phyloP scores from a whole-genome alignment of 2,888 invertebrate genomes.

The Spodoptera picta region DNA sequence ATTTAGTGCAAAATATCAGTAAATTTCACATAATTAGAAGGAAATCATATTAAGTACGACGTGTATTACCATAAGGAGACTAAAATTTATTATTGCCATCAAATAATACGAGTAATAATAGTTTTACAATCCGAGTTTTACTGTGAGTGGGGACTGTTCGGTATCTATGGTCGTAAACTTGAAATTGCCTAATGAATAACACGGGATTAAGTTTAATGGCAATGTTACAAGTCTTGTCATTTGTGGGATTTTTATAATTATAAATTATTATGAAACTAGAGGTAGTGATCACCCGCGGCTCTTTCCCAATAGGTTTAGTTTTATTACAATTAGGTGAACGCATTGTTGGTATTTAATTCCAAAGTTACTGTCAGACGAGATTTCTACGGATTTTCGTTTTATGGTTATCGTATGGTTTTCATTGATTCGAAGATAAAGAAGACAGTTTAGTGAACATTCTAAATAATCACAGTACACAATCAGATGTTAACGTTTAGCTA shows the following conservation, averaged over 20 bases:
- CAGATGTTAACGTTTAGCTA: slow-evolving; percentile 38
- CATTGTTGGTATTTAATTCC: slow-evolving; percentile 33
- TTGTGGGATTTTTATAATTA: slow-evolving; percentile 62
- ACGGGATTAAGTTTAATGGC: slow-evolving; percentile 71
- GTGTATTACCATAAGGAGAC: slow-evolving; percentile 59
- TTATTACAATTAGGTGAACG: slow-evolving; percentile 32
- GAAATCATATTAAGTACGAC: slow-evolving; percentile 39
- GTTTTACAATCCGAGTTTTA: slow-evolving; percentile 68
- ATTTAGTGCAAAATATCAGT: slow-evolving; percentile 33
- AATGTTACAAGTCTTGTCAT: slow-evolving; percentile 62
- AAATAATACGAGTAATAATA: slow-evolving; percentile 67
- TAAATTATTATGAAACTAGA: slow-evolving; percentile 43
- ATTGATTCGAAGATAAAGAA: too few relatives aligned
- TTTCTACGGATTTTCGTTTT: slow-evolving; percentile 14
- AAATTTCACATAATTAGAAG: slow-evolving; percentile 37
- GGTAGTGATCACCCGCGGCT: slow-evolving; percentile 49
- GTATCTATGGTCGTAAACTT: slow-evolving; percentile 68
- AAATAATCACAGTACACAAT: slow-evolving; percentile 34
- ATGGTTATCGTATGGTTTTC: slow-evolving; percentile 7
- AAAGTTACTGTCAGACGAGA: slow-evolving; percentile 26
- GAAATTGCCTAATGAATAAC: slow-evolving; percentile 75
- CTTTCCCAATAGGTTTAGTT: slow-evolving; percentile 35
- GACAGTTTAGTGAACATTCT: slow-evolving; percentile 23
- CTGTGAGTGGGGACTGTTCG: slow-evolving; percentile 57
- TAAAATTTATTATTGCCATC: slow-evolving; percentile 68